Evolutionary conservation across 2,888 invertebrate species (phyloP).

Genomic region (Tortricodes alternella): DNA sequence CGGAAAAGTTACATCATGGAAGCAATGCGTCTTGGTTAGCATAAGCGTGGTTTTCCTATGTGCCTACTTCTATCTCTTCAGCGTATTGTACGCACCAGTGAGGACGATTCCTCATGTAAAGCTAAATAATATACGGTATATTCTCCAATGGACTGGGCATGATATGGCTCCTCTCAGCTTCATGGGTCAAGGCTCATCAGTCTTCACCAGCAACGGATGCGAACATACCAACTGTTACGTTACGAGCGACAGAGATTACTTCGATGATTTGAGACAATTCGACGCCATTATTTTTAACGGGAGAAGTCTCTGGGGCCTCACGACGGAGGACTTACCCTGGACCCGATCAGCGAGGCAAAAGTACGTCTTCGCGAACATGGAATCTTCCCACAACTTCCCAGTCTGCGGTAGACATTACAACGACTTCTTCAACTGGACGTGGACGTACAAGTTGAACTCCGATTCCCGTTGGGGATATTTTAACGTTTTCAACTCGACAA

Average conservation of each 20-base stretch:
- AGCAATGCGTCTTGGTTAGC: neutral
- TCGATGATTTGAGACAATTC: constrained; percentile 46
- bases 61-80: neutral
- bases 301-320: constrained; percentile 41
- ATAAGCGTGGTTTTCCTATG: neutral
- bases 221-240: constrained; percentile 56
- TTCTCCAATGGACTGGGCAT: constrained; percentile 6
- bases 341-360: constrained; percentile 50
- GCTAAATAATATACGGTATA: neutral
- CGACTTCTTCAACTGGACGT: constrained; percentile 57
- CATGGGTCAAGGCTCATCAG: constrained; percentile 46
- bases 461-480: constrained; percentile 55
- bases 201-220: constrained; percentile 52
- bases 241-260: constrained; percentile 44
- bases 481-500: constrained; percentile 43
- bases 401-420: constrained; percentile 43
- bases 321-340: constrained; percentile 38
- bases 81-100: neutral
- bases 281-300: constrained; percentile 58
- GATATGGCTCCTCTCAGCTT: constrained; percentile 46
- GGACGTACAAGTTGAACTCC: constrained; percentile 55
- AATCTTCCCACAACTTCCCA: constrained; percentile 55
- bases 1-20: neutral
- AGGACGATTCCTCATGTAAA: neutral
- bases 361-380: constrained; percentile 53